Evolutionary conservation across 2,113 vertebrate species (phyloP), one percentile per base, ranked within the genome.

Genomic region (Morone chrysops): DNA sequence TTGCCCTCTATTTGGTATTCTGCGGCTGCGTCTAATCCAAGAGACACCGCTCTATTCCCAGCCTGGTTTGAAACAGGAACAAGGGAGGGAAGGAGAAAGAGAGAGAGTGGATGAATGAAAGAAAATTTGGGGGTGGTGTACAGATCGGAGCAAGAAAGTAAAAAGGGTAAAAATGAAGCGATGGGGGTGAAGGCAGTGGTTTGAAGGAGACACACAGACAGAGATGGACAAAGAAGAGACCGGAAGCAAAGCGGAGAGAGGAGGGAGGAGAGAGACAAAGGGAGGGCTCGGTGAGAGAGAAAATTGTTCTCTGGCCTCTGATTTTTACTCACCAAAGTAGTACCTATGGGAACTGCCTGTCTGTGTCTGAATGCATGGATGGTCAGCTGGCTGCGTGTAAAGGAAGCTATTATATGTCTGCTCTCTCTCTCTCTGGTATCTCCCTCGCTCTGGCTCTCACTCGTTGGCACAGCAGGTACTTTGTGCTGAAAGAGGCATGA

Each of bases 1-100:
- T 79, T 43, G 22, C 66, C 79, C 69, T 89, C 87, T 80, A 41
- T 84, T 91, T 90, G 71, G 85, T 87, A 92, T 92, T 88, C 86
- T 72, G 54, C 79, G 40, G 59, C 70, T 8, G 78, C 45, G 17
- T 63, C 68, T 72, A 12, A 70, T 85, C 82, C 59, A 25, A 50
- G 38, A 90, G 9, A 72, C 9, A 47, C 45, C 8, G 38, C 67
- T 88, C 68, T 76, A 45, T 75, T 81, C 77, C 81, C 78, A 75
- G 69, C 56, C 22, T 54, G 50, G 56, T 72, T 75, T 59, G 25
- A 71, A 79, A 20, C 38, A 56, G 43, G 22, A 60, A 38, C n/a
- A 17, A 25, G 48, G 61, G 12, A 67, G 40, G 36, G 36, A 60
- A 16, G n/a, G 50, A 14, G 60, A 18, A 18, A 38, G 40, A n/a